Evolutionary conservation across 2,888 invertebrate species (phyloP).

Genomic region (Lissonota sp.): DNA sequence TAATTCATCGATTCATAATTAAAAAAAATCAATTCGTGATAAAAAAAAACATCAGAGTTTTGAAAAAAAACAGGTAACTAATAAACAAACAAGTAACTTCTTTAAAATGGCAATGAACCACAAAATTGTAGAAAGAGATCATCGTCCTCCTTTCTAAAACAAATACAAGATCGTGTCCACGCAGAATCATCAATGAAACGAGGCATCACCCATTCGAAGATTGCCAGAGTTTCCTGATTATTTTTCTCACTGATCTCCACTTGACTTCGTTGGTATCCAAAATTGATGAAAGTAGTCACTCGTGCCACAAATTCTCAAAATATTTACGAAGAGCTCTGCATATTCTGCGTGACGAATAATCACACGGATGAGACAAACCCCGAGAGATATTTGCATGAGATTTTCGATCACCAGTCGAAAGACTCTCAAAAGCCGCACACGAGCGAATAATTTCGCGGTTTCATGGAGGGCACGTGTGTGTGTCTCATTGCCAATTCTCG

Average conservation of each 20-base stretch:
- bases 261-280: slow-evolving; percentile 67
- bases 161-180: too few species aligned
- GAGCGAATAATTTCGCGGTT: slow-evolving; percentile 34
- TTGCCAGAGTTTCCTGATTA: too few species aligned
- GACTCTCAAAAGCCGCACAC: slow-evolving; percentile 30
- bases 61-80: too few species aligned
- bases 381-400: slow-evolving; percentile 48
- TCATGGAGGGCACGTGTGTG: slow-evolving; percentile 23
- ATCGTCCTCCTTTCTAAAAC: too few species aligned
- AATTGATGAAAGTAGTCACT: slow-evolving; percentile 80
- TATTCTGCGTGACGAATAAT: slow-evolving; percentile 50
- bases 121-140: too few species aligned
- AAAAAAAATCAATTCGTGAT: too few species aligned
- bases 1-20: too few species aligned
- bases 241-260: too few species aligned
- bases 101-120: too few species aligned
- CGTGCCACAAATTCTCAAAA: slow-evolving; percentile 76
- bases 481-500: slow-evolving; percentile 59
- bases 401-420: slow-evolving; percentile 62
- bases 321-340: slow-evolving; percentile 67
- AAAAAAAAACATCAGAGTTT: too few species aligned
- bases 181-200: slow-evolving; percentile 53
- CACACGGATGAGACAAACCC: slow-evolving; percentile 49
- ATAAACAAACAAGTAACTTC: too few species aligned
- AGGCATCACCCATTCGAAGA: slow-evolving; percentile 39